These are phyloP conservation scores for Atlantisia rogersi DNA, from an alignment of 2,113 vertebrate species.

Conservation along the genomic window DNA sequence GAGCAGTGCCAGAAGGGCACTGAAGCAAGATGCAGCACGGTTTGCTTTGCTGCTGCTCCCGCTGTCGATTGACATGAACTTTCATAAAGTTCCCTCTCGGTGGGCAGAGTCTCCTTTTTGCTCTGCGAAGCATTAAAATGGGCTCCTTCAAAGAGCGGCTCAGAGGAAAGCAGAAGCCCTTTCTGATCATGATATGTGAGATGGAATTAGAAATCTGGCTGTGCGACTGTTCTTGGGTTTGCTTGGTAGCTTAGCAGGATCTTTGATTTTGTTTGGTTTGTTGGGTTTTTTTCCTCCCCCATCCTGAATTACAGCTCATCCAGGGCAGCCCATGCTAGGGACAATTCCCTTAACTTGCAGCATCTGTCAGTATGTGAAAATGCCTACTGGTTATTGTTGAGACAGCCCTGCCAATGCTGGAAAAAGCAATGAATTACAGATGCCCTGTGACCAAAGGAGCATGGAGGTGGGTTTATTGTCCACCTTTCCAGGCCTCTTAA, in stretches of 20 bases:
- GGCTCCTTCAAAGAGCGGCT: background rate
- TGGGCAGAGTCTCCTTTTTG: background rate
- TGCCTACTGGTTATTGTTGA: background rate
- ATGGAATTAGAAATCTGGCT: background rate
- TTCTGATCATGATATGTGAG: background rate
- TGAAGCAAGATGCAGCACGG: conserved; percentile 50
- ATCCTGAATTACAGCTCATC: background rate
- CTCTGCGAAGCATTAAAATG: conserved; percentile 16
- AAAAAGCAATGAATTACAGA: background rate
- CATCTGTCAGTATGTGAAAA: background rate
- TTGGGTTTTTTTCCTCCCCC: no score
- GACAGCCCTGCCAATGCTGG: background rate
- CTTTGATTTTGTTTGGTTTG: background rate
- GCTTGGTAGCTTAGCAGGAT: background rate
- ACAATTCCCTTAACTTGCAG: background rate
- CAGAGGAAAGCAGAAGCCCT: background rate
- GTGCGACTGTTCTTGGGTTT: background rate
- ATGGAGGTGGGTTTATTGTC: background rate
- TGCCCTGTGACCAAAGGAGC: background rate
- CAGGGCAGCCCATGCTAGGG: background rate
- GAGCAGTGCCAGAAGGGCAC: conserved; percentile 63
- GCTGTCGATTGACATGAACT: conserved; percentile 49
- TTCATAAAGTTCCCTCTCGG: background rate
- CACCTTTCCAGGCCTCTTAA: background rate
- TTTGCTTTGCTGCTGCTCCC: conserved; percentile 47